Base-by-base conservation (phyloP, 1,140 invertebrate genomes). In the Drosophila pseudoananassae region DNA sequence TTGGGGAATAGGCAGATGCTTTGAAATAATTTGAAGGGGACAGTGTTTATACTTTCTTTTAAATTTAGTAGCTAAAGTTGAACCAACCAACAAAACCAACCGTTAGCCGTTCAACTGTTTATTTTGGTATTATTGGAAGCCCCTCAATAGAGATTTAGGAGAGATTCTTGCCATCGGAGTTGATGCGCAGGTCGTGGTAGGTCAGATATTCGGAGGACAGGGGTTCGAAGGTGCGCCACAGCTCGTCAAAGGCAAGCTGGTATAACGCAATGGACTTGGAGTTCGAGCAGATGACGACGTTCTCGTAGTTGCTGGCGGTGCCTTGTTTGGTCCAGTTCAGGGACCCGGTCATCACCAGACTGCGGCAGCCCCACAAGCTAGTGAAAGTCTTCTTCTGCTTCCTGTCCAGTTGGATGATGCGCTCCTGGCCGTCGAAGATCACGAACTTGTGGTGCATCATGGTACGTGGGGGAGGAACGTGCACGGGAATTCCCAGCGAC, bases 381-480 rank as follows among this genome's bases (percentile, higher is more conserved):
- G 17, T 9, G 31, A 17, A 33, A n/a, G 3, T 7, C 9, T n/a
- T 12, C 23, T 7, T 6, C n/a, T 53, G 9, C 4, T 54, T 10
- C 1, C 0, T 3, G 12, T 38, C 45, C 20, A 76, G 3, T 7
- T 63, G 31, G 2, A 59, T 17, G 0, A 76, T 31, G 1, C 75
- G 43, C 17, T 25, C 4, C 20, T 50, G 31, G 0, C 63, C 64
- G 29, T 77, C 74, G 12, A 77, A 38, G 1, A 75, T 69, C 45
- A n/a, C 27, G 9, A 77, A 63, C 23, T 77, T 77, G 25, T 77
- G 63, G 38, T 77, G 74, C 74, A 77, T 61, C 17, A 63, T 38
- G 3, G 43, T 14, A 1, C 23, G 12, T n/a, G 0, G 15, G 0
- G 0, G 17, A 6, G 1, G 17, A 8, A 17, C n/a, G 10, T 20